phyloP scores from a whole-genome alignment of 2,797 vertebrate species.

The Megalops cyprinoides region DNA sequence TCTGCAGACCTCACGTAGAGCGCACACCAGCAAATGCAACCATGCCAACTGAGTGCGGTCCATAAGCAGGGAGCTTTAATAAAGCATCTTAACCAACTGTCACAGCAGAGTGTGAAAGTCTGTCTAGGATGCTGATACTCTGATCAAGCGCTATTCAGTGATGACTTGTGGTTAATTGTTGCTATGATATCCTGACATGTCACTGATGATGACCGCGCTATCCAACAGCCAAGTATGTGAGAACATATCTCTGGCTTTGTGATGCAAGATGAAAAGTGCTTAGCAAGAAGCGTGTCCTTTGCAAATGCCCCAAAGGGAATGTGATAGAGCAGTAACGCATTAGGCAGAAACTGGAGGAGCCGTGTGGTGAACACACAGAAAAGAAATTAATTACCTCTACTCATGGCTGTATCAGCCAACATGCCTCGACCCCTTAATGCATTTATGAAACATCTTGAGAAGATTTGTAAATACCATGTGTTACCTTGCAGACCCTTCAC shows the following conservation, averaged over 20 bases:
- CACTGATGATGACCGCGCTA: not conserved
- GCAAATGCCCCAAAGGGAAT: not conserved
- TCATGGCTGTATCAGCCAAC: not conserved
- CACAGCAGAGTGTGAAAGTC: not conserved
- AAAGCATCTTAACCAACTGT: not conserved
- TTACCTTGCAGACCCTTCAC: too few relatives aligned
- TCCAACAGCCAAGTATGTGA: not conserved
- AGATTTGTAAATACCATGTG: too few relatives aligned
- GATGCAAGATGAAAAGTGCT: not conserved
- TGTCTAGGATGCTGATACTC: not conserved
- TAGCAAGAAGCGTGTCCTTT: not conserved
- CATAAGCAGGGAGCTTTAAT: not conserved
- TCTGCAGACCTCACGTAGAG: not conserved
- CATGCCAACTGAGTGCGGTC: not conserved
- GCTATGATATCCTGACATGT: not conserved
- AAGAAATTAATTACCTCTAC: not conserved
- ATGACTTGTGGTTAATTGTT: not conserved
- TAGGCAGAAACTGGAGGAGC: not conserved
- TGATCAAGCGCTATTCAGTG: not conserved
- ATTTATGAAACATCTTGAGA: too few relatives aligned
- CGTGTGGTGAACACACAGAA: not conserved
- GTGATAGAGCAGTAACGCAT: not conserved
- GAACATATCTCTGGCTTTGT: not conserved
- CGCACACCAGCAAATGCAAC: not conserved
- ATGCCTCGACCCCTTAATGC: too few relatives aligned